Percentiles rank a stretch among this genome's conserved stretches.
Conservation (phyloP, 2,113 vertebrate species). For the Lophotis ruficrista region DNA sequence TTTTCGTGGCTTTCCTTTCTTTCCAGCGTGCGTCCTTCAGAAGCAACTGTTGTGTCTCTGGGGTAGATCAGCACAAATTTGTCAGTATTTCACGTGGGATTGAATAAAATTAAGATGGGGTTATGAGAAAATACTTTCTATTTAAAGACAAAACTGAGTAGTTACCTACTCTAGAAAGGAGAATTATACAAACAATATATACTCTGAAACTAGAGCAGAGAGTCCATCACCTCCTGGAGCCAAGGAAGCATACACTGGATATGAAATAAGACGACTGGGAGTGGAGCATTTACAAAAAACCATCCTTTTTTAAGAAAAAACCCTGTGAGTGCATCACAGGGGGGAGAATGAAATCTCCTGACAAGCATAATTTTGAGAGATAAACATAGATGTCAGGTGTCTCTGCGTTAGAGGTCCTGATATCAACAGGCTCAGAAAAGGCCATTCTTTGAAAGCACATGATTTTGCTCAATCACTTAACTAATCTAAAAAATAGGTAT, state of each 20-base stretch:
- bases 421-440: not conserved
- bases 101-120: not conserved
- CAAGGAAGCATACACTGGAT: not conserved
- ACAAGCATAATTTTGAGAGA: not conserved
- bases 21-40: not conserved
- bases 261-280: not conserved
- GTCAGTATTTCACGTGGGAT: not conserved
- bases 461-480: not conserved
- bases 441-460: not conserved
- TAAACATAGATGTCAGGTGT: not conserved
- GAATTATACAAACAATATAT: not conserved
- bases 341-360: not conserved
- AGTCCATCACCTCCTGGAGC: not conserved
- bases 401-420: not conserved
- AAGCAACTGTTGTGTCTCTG: not conserved
- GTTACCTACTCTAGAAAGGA: not conserved
- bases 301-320: not conserved
- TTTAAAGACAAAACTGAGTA: not conserved
- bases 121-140: not conserved
- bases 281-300: not conserved
- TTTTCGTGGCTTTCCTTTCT: not conserved
- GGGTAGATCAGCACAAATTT: not conserved
- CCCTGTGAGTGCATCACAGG: not conserved
- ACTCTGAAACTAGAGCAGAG: not conserved
- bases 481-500: not conserved